A percentile compares a stretch with the other conserved stretches of the same genome.
phyloP scores from a whole-genome alignment of 2,888 invertebrate genomes.

The Buathra laborator region DNA sequence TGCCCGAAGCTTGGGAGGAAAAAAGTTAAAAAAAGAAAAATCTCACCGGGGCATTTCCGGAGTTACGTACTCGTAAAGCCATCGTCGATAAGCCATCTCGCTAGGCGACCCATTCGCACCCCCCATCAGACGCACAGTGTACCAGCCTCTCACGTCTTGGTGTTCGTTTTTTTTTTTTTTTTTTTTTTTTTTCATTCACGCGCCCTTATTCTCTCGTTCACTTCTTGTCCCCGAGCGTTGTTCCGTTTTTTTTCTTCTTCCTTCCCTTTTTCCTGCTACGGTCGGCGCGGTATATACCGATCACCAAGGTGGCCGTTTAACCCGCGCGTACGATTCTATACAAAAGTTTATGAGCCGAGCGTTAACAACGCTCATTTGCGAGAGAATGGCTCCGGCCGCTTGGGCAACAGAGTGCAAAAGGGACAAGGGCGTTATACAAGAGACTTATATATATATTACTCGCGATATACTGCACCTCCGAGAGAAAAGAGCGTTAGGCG shows the following conservation, averaged over 20 bases:
- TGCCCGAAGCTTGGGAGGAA: background rate
- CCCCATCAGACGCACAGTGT: slow-evolving; percentile 59
- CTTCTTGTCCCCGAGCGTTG: slow-evolving; percentile 14
- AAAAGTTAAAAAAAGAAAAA: slow-evolving; percentile 20
- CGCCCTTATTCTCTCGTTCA: slow-evolving; percentile 36
- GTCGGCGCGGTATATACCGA: slow-evolving; percentile 8
- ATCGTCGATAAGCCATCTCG: slow-evolving; percentile 73
- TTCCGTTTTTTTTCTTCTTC: slow-evolving; percentile 26
- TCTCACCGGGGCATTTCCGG: slow-evolving; percentile 50
- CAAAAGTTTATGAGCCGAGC: slow-evolving; percentile 42
- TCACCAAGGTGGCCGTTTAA: slow-evolving; percentile 11
- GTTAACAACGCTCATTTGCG: slow-evolving; percentile 54
- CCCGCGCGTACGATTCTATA: slow-evolving; percentile 24
- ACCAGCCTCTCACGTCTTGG: background rate
- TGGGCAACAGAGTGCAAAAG: slow-evolving; percentile 17
- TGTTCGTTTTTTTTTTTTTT: slow-evolving; percentile 13
- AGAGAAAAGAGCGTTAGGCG: slow-evolving; percentile 18
- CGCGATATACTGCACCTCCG: background rate
- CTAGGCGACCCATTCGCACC: slow-evolving; percentile 71
- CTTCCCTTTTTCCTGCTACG: background rate
- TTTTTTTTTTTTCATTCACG: slow-evolving; percentile 31
- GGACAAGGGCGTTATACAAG: background rate
- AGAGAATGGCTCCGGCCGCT: slow-evolving; percentile 23
- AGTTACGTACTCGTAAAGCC: slow-evolving; percentile 72
- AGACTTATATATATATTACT: background rate